These are phyloP conservation scores for Rhinophrynus dorsalis DNA, from an alignment of 2,797 vertebrate species.

Conservation along the genomic window DNA sequence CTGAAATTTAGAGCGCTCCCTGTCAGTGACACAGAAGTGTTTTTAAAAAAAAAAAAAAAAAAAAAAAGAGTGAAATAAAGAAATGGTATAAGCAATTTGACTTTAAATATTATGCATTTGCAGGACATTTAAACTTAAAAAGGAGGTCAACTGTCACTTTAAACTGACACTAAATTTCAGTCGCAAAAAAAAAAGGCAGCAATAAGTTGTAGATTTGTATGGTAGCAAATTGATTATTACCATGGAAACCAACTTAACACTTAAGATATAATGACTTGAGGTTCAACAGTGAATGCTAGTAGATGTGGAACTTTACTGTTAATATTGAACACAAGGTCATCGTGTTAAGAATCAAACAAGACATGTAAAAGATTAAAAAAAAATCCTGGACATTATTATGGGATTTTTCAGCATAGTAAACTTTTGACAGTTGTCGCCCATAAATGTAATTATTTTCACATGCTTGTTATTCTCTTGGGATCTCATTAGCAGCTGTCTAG, in stretches of 20 bases:
- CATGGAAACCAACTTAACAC: background rate
- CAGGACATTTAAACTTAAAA: no score
- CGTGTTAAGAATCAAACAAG: background rate
- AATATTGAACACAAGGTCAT: background rate
- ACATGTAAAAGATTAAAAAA: background rate
- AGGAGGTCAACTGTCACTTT: no score
- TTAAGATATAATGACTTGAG: background rate
- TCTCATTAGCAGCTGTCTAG: constrained; percentile 7
- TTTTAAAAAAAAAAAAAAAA: no score
- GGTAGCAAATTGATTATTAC: no score
- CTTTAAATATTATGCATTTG: no score
- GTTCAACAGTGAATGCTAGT: background rate
- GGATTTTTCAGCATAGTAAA: background rate
- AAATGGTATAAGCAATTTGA: no score
- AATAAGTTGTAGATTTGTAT: no score
- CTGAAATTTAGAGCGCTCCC: no score
- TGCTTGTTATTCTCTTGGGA: background rate
- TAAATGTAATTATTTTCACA: background rate
- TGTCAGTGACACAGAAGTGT: no score
- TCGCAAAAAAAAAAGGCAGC: no score
- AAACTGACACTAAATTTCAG: no score
- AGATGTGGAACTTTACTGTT: background rate
- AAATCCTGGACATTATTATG: background rate
- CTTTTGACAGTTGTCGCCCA: background rate
- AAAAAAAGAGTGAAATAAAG: no score